Evolutionary conservation across 2,113 vertebrate species (phyloP).

Genomic region (Triplophysa siluroides): DNA sequence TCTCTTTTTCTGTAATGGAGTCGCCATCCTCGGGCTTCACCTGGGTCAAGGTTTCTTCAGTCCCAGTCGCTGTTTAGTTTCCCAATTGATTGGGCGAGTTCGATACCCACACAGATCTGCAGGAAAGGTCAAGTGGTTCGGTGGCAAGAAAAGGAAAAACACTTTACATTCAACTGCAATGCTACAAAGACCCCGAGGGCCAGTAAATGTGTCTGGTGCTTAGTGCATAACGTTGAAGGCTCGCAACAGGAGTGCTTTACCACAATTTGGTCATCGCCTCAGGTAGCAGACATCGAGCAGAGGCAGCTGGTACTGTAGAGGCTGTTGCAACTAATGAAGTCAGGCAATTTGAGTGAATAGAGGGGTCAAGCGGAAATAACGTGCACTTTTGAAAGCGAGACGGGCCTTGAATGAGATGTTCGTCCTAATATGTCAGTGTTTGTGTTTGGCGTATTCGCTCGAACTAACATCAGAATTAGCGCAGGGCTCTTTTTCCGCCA

Average conservation of each 20-base stretch:
- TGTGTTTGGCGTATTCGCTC: conserved; percentile 10
- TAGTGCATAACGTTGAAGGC: conserved; percentile 29
- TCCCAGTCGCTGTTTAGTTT: conserved; percentile 55
- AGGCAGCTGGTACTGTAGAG: background rate
- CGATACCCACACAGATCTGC: conserved; percentile 53
- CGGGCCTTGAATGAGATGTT: conserved; percentile 11
- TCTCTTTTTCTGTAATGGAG: conserved; percentile 21
- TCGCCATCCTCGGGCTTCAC: conserved; percentile 30
- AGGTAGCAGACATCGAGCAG: conserved; percentile 17
- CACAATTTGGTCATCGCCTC: conserved; percentile 15
- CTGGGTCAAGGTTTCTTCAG: conserved; percentile 54
- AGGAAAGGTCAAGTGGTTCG: conserved; percentile 48
- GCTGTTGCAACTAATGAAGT: conserved; percentile 24
- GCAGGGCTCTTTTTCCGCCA: conserved; percentile 55
- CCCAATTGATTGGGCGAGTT: conserved; percentile 54
- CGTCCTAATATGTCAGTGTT: conserved; percentile 20
- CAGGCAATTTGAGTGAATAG: conserved; percentile 4
- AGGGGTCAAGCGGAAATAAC: conserved; percentile 38
- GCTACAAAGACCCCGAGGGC: conserved; percentile 23
- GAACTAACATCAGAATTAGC: conserved; percentile 43
- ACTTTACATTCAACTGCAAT: conserved; percentile 28
- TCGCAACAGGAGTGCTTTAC: conserved; percentile 25
- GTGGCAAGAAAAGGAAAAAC: conserved; percentile 22
- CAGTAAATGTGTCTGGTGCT: conserved; percentile 31
- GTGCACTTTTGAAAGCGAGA: conserved; percentile 12